A percentile compares a stretch with the other conserved stretches of the same genome.
Conservation (phyloP, 2,888 invertebrate species). For the Cryptops parisi region DNA sequence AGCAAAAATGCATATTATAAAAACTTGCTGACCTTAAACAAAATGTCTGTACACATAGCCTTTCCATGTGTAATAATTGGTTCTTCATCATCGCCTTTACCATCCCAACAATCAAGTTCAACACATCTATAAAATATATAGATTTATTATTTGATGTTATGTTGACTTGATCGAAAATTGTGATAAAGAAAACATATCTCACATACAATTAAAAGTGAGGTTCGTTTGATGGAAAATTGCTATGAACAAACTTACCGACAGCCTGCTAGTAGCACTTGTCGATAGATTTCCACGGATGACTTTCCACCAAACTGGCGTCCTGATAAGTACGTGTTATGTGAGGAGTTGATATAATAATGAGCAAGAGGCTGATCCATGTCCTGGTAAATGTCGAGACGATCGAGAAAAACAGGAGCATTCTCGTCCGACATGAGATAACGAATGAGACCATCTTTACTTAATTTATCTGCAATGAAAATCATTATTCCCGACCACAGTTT, state of each 20-base stretch:
- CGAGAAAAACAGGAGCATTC: conserved; percentile 97
- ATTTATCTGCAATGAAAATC: conserved; percentile 42
- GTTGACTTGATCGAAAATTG: too few species aligned
- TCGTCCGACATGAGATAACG: conserved; percentile 99
- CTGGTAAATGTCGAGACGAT: conserved; percentile 84
- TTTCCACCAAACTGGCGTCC: conserved; percentile 97
- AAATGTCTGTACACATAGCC: conserved; percentile 99
- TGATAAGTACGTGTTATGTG: conserved; percentile 86
- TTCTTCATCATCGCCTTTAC: conserved; percentile 92
- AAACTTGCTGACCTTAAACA: conserved; percentile 58
- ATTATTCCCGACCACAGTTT: not conserved
- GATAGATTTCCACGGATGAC: conserved; percentile 95
- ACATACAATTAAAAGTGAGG: too few species aligned
- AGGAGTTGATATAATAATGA: conserved; percentile 98
- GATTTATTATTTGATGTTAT: conserved; percentile 1
- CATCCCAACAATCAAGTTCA: conserved; percentile 98
- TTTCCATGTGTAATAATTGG: conserved; percentile 99
- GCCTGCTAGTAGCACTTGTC: conserved; percentile 90
- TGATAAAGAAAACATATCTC: too few species aligned
- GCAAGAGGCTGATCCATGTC: conserved; percentile 98
- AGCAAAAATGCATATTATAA: too few species aligned
- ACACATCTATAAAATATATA: conserved; percentile 57
- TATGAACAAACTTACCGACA: conserved; percentile 70
- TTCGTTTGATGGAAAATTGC: too few species aligned
- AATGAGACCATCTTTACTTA: conserved; percentile 91